Evolutionary conservation across 1,140 invertebrate genomes (phyloP).

Genomic region (Zaprionus davidi): DNA sequence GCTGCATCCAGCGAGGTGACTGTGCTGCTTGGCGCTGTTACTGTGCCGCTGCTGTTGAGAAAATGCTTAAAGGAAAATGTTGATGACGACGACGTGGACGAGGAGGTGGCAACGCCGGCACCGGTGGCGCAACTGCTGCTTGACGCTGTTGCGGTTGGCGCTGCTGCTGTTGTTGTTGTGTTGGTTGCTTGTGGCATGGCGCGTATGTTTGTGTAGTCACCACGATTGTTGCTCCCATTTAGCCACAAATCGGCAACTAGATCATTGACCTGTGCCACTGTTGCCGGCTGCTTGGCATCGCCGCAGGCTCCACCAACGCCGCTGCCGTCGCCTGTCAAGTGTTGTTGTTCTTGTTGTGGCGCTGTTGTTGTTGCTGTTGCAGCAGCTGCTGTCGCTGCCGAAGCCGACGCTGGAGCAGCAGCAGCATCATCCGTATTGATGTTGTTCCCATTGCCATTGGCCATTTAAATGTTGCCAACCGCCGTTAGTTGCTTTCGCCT

Average conservation of each 20-base stretch:
- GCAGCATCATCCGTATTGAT: constrained; percentile 62
- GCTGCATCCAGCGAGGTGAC: constrained; percentile 72
- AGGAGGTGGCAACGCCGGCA: neutral
- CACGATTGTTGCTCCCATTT: constrained; percentile 46
- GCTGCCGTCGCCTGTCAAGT: constrained; percentile 38
- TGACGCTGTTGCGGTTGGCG: constrained; percentile 10
- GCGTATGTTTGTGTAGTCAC: constrained; percentile 62
- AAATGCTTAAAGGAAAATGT: constrained; percentile 93
- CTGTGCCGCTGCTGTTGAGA: constrained; percentile 83
- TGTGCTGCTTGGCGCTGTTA: constrained; percentile 76
- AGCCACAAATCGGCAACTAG: constrained; percentile 72
- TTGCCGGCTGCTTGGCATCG: constrained; percentile 30
- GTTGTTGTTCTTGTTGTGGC: constrained; percentile 44
- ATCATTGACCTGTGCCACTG: constrained; percentile 55
- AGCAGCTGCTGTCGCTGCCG: constrained; percentile 42
- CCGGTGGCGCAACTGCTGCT: neutral
- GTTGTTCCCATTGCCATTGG: constrained; percentile 78
- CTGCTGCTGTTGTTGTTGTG: constrained; percentile 1
- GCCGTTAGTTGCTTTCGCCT: neutral
- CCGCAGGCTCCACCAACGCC: constrained; percentile 38
- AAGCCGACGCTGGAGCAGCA: constrained; percentile 35
- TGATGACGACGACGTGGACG: constrained; percentile 46
- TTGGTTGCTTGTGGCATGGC: constrained; percentile 28
- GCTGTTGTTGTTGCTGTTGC: constrained; percentile 31
- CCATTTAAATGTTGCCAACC: constrained; percentile 58